Evolutionary conservation across 2,113 vertebrate species (phyloP).

Genomic region (Herpetotheres cachinnans): DNA sequence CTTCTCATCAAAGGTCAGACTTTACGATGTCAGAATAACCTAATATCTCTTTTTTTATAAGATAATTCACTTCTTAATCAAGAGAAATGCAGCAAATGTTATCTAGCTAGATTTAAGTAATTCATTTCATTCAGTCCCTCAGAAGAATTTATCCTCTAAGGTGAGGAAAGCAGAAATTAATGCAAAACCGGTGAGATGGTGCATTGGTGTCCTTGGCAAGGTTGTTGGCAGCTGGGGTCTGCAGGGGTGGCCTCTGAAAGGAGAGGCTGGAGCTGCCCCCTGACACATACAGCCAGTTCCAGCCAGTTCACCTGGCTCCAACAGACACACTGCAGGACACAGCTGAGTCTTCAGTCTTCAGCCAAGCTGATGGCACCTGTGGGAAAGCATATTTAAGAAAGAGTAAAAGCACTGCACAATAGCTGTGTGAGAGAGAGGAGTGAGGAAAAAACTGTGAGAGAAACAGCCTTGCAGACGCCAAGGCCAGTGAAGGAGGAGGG

Average conservation of each 20-base stretch:
- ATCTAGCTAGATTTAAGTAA: background rate
- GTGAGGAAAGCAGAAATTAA: background rate
- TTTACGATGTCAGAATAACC: background rate
- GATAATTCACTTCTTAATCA: background rate
- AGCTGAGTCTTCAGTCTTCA: background rate
- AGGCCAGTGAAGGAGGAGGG: background rate
- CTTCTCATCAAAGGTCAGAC: background rate
- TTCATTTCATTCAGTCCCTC: background rate
- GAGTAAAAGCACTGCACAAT: background rate
- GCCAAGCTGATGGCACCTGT: background rate
- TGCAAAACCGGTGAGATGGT: background rate
- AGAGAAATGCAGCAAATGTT: background rate
- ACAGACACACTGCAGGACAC: background rate
- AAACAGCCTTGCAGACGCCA: background rate
- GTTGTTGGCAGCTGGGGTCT: background rate
- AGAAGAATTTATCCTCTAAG: background rate
- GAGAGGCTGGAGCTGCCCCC: background rate
- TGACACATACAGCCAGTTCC: background rate
- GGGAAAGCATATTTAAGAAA: background rate
- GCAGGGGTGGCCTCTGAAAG: background rate
- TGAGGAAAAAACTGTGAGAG: rapidly evolving
- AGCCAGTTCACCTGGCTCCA: too few species aligned
- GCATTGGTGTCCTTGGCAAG: background rate
- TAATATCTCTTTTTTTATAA: background rate
- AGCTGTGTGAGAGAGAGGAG: background rate